Evolutionary conservation across 2,888 invertebrate species (phyloP).

Genomic region (Callimorpha dominula): DNA sequence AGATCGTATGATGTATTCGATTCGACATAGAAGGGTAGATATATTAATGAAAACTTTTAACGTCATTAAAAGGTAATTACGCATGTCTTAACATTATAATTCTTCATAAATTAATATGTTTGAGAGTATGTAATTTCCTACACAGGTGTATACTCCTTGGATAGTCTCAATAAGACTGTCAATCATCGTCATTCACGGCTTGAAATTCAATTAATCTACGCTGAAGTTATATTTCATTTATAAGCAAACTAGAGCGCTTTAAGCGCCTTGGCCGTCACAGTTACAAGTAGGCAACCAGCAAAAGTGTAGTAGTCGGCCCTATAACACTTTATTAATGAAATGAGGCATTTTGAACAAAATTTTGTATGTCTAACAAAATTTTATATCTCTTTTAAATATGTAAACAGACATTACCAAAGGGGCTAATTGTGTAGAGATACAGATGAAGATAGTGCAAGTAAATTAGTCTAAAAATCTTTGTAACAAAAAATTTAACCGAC

Average conservation of each 20-base stretch:
- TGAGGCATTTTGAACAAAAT: too few relatives aligned
- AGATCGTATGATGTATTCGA: conserved; percentile 50
- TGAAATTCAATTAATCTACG: neutral
- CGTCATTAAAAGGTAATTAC: conserved; percentile 62
- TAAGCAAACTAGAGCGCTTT: neutral
- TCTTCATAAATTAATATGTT: conserved; percentile 25
- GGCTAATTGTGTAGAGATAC: too few relatives aligned
- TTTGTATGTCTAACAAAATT: too few relatives aligned
- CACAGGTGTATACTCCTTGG: too few relatives aligned
- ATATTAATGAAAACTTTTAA: conserved; percentile 58
- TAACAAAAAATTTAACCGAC: too few relatives aligned
- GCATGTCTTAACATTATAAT: conserved; percentile 7
- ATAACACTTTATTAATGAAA: too few relatives aligned
- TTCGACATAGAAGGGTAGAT: conserved; percentile 49
- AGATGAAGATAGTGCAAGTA: too few relatives aligned
- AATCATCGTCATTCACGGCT: neutral
- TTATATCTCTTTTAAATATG: too few relatives aligned
- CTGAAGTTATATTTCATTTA: neutral
- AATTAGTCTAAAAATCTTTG: too few relatives aligned
- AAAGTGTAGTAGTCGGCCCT: too few relatives aligned
- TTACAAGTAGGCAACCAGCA: neutral
- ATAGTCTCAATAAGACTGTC: neutral
- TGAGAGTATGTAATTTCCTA: neutral
- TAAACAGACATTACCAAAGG: too few relatives aligned
- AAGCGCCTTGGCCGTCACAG: neutral